Evolutionary conservation across 1,140 invertebrate species (phyloP), one percentile per base, ranked within the genome.

Genomic region (Drosophila tsacasi): DNA sequence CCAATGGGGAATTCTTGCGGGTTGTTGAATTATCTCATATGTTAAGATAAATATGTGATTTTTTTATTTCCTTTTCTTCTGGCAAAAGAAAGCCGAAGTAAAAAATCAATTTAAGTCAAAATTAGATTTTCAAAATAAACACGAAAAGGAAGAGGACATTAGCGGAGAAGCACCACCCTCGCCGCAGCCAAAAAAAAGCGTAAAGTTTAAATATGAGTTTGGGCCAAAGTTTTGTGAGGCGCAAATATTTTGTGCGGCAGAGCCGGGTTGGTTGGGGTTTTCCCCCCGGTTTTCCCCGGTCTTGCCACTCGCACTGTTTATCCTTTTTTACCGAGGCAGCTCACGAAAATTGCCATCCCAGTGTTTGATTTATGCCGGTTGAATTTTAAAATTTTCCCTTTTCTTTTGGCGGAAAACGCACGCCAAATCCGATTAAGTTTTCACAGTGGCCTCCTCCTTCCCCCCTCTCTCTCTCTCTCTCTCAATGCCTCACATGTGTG

Each of bases 281-380:
- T 39, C 37, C 46, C 46, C 27, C 19, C 3, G 25, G 3, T 5
- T 39, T 50, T 57, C 21, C 61, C 44, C 46, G 10, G 12, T 2
- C 19, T 21, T 50, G 15, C 23, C 23, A 47, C 25, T 35, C 17
- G 27, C 47, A 27, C 69, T 81, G 66, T 89, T 89, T 89, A 84
- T 90, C 84, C 84, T 81, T 90, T 90, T 81, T 75, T 74, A 57
- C 79, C 75, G 55, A 82, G 81, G 78, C 80, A 83, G 50, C 65
- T 75, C 77, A 85, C 81, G 82, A 84, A 84, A 85, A 81, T 69
- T 81, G 72, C 71, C 84, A 71, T 66, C 65, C 60, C 74, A 78
- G 84, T 89, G 85, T 90, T 89, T 89, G 84, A 89, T 89, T 89
- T 89, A 89, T 89, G 84, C 84, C 84, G 81, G 81, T 90, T 89